These are phyloP conservation scores for Parauchenoglanis ngamensis DNA, from an alignment of 2,797 vertebrate genomes.

Conservation along the genomic window DNA sequence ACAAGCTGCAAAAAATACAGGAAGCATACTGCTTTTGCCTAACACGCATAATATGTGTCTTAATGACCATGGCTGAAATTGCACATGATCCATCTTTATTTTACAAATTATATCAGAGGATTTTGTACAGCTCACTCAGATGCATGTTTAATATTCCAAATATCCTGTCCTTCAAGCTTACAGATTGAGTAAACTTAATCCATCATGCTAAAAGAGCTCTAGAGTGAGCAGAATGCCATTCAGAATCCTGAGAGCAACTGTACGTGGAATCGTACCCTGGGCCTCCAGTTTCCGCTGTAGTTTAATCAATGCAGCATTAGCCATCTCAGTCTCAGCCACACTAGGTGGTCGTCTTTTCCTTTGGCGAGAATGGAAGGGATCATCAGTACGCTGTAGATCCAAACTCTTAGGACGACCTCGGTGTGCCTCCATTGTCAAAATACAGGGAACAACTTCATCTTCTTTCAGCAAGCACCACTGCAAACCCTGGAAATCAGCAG, in stretches of 20 bases:
- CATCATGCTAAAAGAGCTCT: not conserved
- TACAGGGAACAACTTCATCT: constrained; percentile 83
- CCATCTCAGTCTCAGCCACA: constrained; percentile 74
- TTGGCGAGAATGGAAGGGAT: constrained; percentile 67
- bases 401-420: constrained; percentile 80
- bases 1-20: constrained; percentile 7
- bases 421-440: constrained; percentile 88
- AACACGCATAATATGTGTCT: not conserved
- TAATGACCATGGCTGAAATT: not conserved
- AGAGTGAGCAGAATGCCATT: not conserved
- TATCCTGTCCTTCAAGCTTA: not conserved
- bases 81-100: not conserved
- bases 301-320: constrained; percentile 81
- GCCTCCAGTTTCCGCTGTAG: constrained; percentile 89
- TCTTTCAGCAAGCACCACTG: constrained; percentile 90
- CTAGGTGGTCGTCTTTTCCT: constrained; percentile 79
- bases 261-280: constrained; percentile 79
- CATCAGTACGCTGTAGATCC: constrained; percentile 71
- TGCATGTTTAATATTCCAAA: not conserved
- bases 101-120: not conserved
- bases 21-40: not conserved
- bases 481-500: constrained; percentile 76
- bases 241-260: not conserved
- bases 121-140: not conserved
- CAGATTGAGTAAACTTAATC: not conserved